Base-by-base conservation (phyloP, 92 coral and sea anemone genomes). In the Nematostella vectensis region DNA sequence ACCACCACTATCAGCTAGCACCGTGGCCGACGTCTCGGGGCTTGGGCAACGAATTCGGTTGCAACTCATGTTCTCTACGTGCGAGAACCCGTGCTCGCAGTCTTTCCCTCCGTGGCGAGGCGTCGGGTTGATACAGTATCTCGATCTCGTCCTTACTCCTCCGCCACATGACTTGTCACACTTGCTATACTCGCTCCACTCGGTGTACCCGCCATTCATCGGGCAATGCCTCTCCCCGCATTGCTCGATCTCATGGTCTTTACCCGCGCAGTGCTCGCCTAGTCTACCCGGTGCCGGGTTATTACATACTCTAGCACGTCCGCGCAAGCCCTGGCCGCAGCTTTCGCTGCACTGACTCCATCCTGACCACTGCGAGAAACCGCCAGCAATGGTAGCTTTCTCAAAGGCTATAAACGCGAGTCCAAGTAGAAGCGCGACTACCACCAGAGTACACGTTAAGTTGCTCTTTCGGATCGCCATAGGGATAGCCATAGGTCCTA, bases 111-210 rank as follows among this genome's bases (percentile, higher is more conserved):
- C 3, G 0, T 2, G 0, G 0, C 62, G 59, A 13, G 72, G 63
- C 22, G 24, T 3, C 11, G 72, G 72, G 29, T 19, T 25, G 4
- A 6, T 29, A 23, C 72, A 66, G 10, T 12, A 19, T 6, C 72
- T 49, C 19, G 1, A 18, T 55, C 72, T 24, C 0, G 1, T 20
- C 21, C 8, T 23, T 4, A 18, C 0, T 9, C 72, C 72, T 39
- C 47, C 56, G n/a, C 99, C 99, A 47, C 99, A 93, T 11, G 68
- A 78, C 51, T 77, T 71, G 1, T 94, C 69, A 61, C 99, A 93
- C 17, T 62, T 65, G 59, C 85, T 78, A 89, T 89, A 93, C 17
- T 54, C 81, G 0, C 95, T 80, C 99, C 99, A 93, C 22, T 86
- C 79, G 39, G 94, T 71, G 83, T 79, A 93, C 24, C 52, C 63